phyloP scores from a whole-genome alignment of 30 jellyfish, hydroid and myxozoan genomes.

The Aurelia sp. region DNA sequence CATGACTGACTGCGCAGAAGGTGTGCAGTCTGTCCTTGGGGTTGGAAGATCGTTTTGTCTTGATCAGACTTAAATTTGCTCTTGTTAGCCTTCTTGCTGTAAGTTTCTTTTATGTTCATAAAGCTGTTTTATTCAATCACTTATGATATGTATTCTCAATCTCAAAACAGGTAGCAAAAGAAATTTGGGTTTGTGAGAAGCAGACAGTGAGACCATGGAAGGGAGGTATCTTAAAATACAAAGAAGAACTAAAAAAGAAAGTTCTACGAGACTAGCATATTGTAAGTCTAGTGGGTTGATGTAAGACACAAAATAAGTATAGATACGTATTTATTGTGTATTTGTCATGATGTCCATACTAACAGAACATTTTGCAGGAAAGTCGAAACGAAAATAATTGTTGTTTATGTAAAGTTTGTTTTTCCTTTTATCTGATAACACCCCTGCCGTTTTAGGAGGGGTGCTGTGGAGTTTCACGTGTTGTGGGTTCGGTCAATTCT shows the following conservation, averaged over 20 bases:
- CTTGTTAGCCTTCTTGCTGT: too few species aligned
- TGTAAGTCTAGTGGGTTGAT: not conserved
- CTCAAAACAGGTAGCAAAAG: slow-evolving; percentile 90
- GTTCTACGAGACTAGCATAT: slow-evolving; percentile 43
- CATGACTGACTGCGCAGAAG: too few species aligned
- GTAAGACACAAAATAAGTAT: not conserved
- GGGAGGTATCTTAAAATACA: slow-evolving; percentile 91
- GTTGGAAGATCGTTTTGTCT: too few species aligned
- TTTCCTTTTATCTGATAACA: slow-evolving; percentile 1
- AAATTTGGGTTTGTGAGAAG: slow-evolving; percentile 96
- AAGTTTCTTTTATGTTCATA: too few species aligned
- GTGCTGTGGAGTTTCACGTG: too few species aligned
- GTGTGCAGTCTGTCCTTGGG: too few species aligned
- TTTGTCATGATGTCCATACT: not conserved
- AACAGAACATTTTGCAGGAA: too few species aligned
- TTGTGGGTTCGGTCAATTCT: too few species aligned
- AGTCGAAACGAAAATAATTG: not conserved
- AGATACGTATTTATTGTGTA: slow-evolving; percentile 50
- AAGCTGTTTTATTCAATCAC: too few species aligned
- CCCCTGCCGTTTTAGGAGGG: too few species aligned
- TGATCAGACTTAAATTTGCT: too few species aligned
- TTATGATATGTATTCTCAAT: not conserved
- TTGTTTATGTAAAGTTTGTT: not conserved
- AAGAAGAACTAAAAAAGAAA: slow-evolving; percentile 74
- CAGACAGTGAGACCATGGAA: slow-evolving; percentile 94